Conservation (phyloP, 2,888 invertebrate species). For the Pardosa pseudoannulata region DNA sequence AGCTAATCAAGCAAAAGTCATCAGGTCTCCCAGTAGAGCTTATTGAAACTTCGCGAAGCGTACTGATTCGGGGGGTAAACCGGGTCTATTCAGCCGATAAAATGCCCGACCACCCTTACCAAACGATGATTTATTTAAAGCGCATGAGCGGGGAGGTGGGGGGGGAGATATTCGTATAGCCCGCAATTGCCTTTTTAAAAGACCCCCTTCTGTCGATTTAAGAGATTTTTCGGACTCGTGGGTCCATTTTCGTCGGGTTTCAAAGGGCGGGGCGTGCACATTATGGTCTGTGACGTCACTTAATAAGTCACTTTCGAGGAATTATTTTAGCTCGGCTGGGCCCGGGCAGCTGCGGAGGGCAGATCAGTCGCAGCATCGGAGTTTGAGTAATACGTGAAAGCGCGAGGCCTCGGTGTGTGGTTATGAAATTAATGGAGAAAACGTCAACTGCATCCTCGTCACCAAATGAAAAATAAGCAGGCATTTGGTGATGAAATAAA, state of each 20-base stretch:
- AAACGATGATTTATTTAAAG: slow-evolving; percentile 67
- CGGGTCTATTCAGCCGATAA: slow-evolving; percentile 45
- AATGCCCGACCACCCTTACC: slow-evolving; percentile 61
- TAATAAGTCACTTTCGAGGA: slow-evolving; percentile 64
- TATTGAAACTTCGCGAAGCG: slow-evolving; percentile 41
- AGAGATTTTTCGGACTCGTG: slow-evolving; percentile 67
- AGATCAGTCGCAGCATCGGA: slow-evolving; percentile 49
- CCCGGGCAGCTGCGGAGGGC: slow-evolving; percentile 50
- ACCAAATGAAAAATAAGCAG: background rate
- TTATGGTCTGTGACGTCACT: slow-evolving; percentile 61
- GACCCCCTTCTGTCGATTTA: slow-evolving; percentile 68
- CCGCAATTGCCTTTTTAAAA: slow-evolving; percentile 69
- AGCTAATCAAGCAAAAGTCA: slow-evolving; percentile 60
- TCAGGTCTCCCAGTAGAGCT: slow-evolving; percentile 37
- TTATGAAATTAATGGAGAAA: background rate
- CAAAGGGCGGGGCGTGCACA: slow-evolving; percentile 37
- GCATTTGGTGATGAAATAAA: too few relatives aligned
- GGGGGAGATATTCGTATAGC: slow-evolving; percentile 46
- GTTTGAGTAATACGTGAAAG: slow-evolving; percentile 3
- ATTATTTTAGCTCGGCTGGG: slow-evolving; percentile 48
- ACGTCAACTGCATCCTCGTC: background rate
- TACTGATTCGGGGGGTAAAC: slow-evolving; percentile 55
- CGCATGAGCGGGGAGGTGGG: too few relatives aligned
- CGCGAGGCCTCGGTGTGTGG: background rate
- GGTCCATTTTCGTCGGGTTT: slow-evolving; percentile 37